A percentile compares a stretch with the other conserved stretches of the same genome.
These are phyloP conservation scores for Yponomeuta sedellus DNA, from an alignment of 2,888 invertebrate genomes.

Conservation along the genomic window DNA sequence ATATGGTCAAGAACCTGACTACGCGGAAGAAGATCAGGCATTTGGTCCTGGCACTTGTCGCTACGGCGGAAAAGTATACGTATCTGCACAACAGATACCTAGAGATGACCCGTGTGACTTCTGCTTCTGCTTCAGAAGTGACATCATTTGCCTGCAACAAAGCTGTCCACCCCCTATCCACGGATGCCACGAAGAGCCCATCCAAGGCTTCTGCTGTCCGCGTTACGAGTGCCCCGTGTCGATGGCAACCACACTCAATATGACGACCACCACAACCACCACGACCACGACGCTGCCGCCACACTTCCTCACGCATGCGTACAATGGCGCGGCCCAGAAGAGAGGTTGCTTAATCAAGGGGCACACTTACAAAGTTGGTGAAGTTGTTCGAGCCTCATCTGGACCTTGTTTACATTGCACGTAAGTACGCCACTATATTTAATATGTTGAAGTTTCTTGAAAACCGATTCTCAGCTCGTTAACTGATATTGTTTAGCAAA, in stretches of 20 bases:
- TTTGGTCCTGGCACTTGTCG: constrained; percentile 94
- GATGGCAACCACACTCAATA: constrained; percentile 87
- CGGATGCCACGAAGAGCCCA: constrained; percentile 93
- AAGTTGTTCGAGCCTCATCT: constrained; percentile 88
- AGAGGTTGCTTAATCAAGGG: constrained; percentile 92
- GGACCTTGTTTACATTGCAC: constrained; percentile 96
- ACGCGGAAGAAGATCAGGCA: constrained; percentile 85
- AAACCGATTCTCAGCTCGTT: too few relatives aligned
- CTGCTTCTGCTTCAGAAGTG: constrained; percentile 97
- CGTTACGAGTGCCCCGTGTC: constrained; percentile 95
- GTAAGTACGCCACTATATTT: constrained; percentile 77
- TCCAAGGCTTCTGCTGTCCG: constrained; percentile 95
- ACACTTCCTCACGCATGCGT: constrained; percentile 87
- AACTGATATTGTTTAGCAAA: too few relatives aligned
- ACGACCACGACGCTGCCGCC: constrained; percentile 91
- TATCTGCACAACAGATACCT: constrained; percentile 96
- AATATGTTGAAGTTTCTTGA: not conserved
- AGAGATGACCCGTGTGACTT: constrained; percentile 96
- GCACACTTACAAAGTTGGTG: constrained; percentile 89
- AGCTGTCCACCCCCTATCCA: constrained; percentile 96
- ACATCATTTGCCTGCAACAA: constrained; percentile 96
- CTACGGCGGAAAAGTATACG: constrained; percentile 94
- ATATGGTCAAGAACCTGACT: constrained; percentile 78
- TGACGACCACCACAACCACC: constrained; percentile 91
- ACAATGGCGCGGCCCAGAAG: constrained; percentile 83